Base-by-base conservation (phyloP, 2,797 vertebrate species). In the Phataginus tetradactyla region DNA sequence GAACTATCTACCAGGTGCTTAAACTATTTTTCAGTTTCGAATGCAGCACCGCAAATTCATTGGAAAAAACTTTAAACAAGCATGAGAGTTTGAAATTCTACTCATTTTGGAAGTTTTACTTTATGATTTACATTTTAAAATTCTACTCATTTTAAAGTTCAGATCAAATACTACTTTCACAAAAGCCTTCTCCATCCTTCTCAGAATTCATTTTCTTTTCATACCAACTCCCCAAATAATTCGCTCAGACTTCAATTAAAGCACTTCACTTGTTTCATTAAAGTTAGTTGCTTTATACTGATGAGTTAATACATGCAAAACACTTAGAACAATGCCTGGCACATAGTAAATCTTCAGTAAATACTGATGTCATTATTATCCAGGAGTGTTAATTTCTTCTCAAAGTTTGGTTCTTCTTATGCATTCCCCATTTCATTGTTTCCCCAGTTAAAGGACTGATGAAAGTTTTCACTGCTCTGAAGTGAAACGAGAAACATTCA, bases 221-320 rank as follows among this genome's bases (percentile, higher is more conserved):
- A 86, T 20, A 91, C 3, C 64, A 57, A 15, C 18, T 7, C 39
- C 12, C 45, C 86, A 53, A 86, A 79, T 42, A 64, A 79, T 71
- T 49, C 81, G 45, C 72, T 92, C 42, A 69, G 61, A 64, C 21
- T 91, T 81, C 27, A 88, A 55, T 78, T 75, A 87, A 89, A 89
- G 53, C 37, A 49, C 71, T 93, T 86, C 39, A 84, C 11, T 57
- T 45, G 42, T 61, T 64, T 95, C 27, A 74, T 86, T 77, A 55
- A 91, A 89, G 55, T 68, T n/a, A 96, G 34, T 4, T 68, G 78
- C 74, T 77, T 83, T 74, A 81, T 49, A 80, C 0, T 78, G 25
- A 95, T 27, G 29, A 96, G 15, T 12, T 86, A 74, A 87, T 37
- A 95, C 20, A 83, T 20, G 29, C 25, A 61, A 68, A 96, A 94